A percentile compares a stretch with the other conserved stretches of the same genome.
phyloP scores from a whole-genome alignment of 2,888 invertebrate species.

The Eupithecia vulgata region DNA sequence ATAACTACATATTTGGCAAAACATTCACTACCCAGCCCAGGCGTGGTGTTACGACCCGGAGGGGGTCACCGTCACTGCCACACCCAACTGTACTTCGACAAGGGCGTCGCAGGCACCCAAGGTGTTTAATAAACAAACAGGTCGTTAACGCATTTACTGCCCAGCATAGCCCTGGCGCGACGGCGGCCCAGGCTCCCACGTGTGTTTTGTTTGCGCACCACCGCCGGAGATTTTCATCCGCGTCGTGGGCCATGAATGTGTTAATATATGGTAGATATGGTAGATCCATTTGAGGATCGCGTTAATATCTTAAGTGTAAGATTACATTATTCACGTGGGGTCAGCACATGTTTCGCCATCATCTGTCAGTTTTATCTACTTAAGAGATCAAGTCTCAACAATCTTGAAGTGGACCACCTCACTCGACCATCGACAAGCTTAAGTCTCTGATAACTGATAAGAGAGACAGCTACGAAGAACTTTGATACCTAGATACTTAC shows the following conservation, averaged over 20 bases:
- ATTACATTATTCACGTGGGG: neutral
- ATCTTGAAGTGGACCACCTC: constrained; percentile 32
- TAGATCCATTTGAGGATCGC: neutral
- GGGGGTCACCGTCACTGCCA: too few species aligned
- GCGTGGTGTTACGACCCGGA: too few species aligned
- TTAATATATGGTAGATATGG: neutral
- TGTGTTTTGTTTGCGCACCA: too few species aligned
- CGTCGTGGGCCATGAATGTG: neutral
- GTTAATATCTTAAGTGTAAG: neutral
- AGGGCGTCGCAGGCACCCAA: neutral
- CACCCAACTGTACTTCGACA: neutral
- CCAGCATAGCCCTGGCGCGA: too few species aligned
- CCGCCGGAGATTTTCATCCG: too few species aligned
- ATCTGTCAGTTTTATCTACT: constrained; percentile 2
- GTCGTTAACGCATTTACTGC: neutral
- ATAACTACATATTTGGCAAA: too few species aligned
- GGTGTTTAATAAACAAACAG: neutral
- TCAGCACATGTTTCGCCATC: neutral
- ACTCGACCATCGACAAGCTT: constrained; percentile 33
- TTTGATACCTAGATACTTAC: constrained; percentile 11
- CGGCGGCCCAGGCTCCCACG: too few species aligned
- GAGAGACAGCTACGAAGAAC: constrained; percentile 22
- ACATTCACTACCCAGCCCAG: neutral
- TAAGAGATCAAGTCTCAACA: neutral
- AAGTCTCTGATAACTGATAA: constrained; percentile 37